Conservation (phyloP, 2,113 vertebrate genomes). For the Nettapus auritus region DNA sequence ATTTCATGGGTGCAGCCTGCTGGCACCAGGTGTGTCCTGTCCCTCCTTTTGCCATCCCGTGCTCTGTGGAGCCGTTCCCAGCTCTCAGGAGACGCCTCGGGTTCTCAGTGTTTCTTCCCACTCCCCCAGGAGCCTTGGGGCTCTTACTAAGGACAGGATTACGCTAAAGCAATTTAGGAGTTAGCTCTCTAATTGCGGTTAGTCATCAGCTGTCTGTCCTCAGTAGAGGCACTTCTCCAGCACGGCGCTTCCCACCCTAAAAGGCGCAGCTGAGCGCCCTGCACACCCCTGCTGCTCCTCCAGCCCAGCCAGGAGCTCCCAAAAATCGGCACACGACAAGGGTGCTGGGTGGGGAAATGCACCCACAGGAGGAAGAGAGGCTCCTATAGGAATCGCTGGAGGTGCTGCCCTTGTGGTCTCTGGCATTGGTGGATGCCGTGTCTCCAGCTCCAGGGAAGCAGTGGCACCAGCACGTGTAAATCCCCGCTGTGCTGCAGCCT, state of each 20-base stretch:
- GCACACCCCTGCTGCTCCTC: accelerated
- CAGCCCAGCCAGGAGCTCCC: background rate
- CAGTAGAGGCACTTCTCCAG: background rate
- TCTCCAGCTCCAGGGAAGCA: background rate
- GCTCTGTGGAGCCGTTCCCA: background rate
- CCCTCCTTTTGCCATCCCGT: background rate
- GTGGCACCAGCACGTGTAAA: background rate
- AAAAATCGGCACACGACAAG: accelerated
- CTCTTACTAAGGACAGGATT: background rate
- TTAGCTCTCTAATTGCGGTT: background rate
- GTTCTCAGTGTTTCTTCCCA: background rate
- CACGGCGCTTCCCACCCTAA: background rate
- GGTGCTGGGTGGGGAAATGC: background rate
- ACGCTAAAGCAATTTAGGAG: accelerated
- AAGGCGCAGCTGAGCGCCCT: accelerated
- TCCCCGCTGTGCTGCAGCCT: background rate
- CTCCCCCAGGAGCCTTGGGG: background rate
- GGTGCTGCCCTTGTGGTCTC: no score
- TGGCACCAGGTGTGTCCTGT: background rate
- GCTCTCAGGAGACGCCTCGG: background rate
- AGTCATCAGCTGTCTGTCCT: background rate
- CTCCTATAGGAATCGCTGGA: background rate
- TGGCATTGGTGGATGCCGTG: background rate
- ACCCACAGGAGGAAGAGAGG: background rate
- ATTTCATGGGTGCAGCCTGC: background rate